phyloP scores from a whole-genome alignment of 1,140 invertebrate species.

The Diploscapter pachys region DNA sequence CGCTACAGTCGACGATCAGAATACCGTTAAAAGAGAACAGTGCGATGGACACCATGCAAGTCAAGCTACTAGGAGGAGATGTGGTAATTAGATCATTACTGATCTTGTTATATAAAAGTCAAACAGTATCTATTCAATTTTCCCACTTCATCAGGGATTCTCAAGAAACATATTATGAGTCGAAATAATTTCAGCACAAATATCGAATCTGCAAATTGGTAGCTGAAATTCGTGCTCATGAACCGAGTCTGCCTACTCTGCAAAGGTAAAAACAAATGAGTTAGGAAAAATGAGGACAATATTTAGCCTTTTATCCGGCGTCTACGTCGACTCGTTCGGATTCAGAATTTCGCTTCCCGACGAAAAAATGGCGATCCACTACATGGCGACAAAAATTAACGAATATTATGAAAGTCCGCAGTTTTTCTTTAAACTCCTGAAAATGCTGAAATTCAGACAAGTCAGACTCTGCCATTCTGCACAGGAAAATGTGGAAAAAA shows the following conservation, averaged over 20 bases:
- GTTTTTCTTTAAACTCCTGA: background rate
- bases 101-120: background rate
- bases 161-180: background rate
- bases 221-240: conserved; percentile 62
- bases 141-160: background rate
- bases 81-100: conserved; percentile 57
- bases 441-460: conserved; percentile 5
- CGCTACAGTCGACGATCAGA: conserved; percentile 64
- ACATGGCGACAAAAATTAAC: conserved; percentile 64
- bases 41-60: conserved; percentile 60
- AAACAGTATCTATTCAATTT: conserved; percentile 1
- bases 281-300: no score
- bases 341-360: conserved; percentile 62
- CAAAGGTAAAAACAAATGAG: conserved; percentile 48
- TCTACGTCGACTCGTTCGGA: conserved; percentile 64
- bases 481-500: conserved; percentile 22
- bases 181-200: conserved; percentile 61
- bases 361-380: conserved; percentile 62
- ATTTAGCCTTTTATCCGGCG: conserved; percentile 49
- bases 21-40: conserved; percentile 61
- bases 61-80: conserved; percentile 64
- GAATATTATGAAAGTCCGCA: conserved; percentile 59
- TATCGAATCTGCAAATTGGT: conserved; percentile 61
- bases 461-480: background rate
- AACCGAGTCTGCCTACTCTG: conserved; percentile 64